A percentile compares a stretch with the other conserved stretches of the same genome.
These are phyloP conservation scores for Scaptomyza hsui DNA, from an alignment of 1,140 invertebrate genomes.

Conservation along the genomic window DNA sequence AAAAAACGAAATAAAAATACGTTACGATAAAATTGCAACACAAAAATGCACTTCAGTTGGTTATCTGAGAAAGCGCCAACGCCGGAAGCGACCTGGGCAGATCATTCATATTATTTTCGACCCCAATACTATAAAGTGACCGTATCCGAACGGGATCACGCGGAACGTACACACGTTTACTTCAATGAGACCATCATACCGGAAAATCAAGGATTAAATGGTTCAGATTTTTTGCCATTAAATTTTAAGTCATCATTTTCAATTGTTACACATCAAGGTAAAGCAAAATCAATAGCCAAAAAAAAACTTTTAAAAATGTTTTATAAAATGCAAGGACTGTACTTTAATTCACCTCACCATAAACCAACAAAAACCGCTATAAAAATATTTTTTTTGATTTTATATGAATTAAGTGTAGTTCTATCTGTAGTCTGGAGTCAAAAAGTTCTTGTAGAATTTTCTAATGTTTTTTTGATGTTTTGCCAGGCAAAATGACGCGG, in stretches of 20 bases:
- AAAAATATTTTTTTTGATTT: not conserved
- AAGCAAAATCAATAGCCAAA: constrained; percentile 6
- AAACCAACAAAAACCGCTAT: not conserved
- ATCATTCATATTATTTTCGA: constrained; percentile 84
- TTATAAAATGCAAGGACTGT: no score
- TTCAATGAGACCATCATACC: constrained; percentile 84
- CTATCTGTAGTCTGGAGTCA: not conserved
- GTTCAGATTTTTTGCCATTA: constrained; percentile 85
- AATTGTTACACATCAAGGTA: constrained; percentile 88
- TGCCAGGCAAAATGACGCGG: constrained; percentile 64
- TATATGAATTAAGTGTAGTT: no score
- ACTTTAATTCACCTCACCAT: no score
- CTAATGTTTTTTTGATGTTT: constrained; percentile 45
- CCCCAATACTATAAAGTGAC: constrained; percentile 84
- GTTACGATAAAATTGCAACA: constrained; percentile 34
- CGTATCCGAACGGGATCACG: constrained; percentile 86
- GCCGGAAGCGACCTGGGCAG: constrained; percentile 84
- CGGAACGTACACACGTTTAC: constrained; percentile 86
- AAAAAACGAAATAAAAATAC: constrained; percentile 22
- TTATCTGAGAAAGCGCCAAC: constrained; percentile 69
- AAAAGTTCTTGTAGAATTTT: constrained; percentile 18
- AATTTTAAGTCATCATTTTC: constrained; percentile 87
- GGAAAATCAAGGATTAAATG: constrained; percentile 82
- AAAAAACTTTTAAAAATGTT: constrained; percentile 1
- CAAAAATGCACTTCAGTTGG: constrained; percentile 83